These are phyloP conservation scores for Lethrus apterus DNA, from an alignment of 1,140 invertebrate species.

Conservation along the genomic window DNA sequence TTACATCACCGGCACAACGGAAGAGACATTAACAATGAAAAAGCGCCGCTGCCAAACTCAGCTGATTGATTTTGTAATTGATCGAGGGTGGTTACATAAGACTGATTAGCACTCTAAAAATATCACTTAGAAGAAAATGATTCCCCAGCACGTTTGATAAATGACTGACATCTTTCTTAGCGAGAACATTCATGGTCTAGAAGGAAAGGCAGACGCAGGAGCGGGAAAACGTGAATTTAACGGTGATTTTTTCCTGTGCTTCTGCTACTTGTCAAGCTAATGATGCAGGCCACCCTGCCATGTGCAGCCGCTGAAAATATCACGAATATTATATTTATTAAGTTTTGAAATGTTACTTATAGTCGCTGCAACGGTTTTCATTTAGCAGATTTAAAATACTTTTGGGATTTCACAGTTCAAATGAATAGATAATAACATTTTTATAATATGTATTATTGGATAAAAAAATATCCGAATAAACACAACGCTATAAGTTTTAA, in stretches of 20 bases:
- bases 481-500: no score
- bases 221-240: conserved; percentile 26
- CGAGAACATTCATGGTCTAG: conserved; percentile 18
- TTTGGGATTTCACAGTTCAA: no score
- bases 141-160: conserved; percentile 28
- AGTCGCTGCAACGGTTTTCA: no score
- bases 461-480: neutral
- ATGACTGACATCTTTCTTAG: conserved; percentile 35
- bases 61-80: conserved; percentile 35
- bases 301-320: conserved; percentile 25
- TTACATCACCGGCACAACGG: neutral
- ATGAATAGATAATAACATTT: no score
- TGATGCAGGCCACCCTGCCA: conserved; percentile 28
- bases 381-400: no score
- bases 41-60: conserved; percentile 21
- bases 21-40: conserved; percentile 21
- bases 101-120: conserved; percentile 33
- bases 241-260: conserved; percentile 26
- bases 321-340: conserved; percentile 19
- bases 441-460: conserved; percentile 3
- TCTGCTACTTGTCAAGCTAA: conserved; percentile 29
- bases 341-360: conserved; percentile 13
- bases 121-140: conserved; percentile 35
- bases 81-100: conserved; percentile 35
- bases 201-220: conserved; percentile 18